Evolutionary conservation across 2,888 invertebrate genomes (phyloP).

Genomic region (Scelioninae gen. 1): DNA sequence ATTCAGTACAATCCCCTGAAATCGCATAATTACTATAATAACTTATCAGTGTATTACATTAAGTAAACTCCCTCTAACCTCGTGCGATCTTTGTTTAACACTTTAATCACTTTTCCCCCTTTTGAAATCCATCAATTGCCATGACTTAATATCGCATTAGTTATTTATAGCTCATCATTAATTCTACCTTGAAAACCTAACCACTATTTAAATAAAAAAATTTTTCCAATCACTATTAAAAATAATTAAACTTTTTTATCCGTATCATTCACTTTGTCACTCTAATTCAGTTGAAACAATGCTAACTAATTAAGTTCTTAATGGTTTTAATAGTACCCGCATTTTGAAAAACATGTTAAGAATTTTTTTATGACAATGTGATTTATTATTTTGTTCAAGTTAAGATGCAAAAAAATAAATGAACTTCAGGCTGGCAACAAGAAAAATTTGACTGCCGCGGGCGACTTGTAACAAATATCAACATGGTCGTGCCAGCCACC

Average conservation of each 20-base stretch:
- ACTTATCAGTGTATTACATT: not conserved
- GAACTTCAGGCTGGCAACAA: slow-evolving; percentile 20
- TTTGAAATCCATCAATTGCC: no score
- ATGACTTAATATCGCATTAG: no score
- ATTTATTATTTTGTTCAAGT: not conserved
- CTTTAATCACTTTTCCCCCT: slow-evolving; percentile 5
- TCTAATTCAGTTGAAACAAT: no score
- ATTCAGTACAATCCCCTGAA: not conserved
- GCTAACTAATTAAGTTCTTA: no score
- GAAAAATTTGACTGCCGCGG: slow-evolving; percentile 42
- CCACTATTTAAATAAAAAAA: no score
- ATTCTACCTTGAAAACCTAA: no score
- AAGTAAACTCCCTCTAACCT: not conserved
- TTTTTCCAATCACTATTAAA: no score
- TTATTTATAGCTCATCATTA: no score
- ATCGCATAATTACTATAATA: not conserved
- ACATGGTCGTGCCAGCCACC: slow-evolving; percentile 51
- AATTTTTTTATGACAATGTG: not conserved
- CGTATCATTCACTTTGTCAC: no score
- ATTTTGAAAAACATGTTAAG: no score
- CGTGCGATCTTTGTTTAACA: not conserved
- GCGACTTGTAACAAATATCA: slow-evolving; percentile 52
- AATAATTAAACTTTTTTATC: no score
- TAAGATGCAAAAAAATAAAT: slow-evolving; percentile 23
- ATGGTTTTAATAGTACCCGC: not conserved